These are phyloP conservation scores for Drosophila austrosaltans DNA, from an alignment of 2,888 invertebrate genomes.

Conservation along the genomic window DNA sequence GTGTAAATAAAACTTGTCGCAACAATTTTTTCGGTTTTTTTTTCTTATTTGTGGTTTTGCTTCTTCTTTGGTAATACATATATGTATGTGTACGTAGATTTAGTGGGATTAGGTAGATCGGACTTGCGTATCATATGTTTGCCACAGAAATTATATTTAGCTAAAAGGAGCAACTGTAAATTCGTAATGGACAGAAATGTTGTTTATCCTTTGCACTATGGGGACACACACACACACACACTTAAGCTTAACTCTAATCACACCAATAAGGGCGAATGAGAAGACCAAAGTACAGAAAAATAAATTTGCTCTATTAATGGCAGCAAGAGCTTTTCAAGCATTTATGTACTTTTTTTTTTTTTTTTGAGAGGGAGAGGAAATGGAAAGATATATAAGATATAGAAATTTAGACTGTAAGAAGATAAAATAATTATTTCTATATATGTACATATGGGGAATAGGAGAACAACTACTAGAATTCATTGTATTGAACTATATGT, in stretches of 20 bases:
- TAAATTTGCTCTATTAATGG: neutral
- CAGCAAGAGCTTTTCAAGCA: neutral
- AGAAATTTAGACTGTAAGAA: too few species aligned
- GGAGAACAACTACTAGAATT: too few species aligned
- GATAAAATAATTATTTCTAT: too few species aligned
- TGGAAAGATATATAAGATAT: too few species aligned
- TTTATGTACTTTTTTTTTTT: neutral
- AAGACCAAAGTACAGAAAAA: neutral
- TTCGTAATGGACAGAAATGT: conserved; percentile 8
- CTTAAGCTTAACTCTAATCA: conserved; percentile 8
- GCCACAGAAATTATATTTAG: neutral
- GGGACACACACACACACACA: neutral
- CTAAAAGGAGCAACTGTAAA: conserved; percentile 5
- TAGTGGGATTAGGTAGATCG: conserved; percentile 7
- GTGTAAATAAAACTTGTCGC: conserved; percentile 10
- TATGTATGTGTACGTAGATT: neutral
- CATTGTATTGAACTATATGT: too few species aligned
- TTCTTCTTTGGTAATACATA: too few species aligned
- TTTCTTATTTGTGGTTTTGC: neutral
- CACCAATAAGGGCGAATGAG: neutral
- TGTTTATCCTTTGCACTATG: neutral
- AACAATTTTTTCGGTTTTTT: conserved; percentile 2
- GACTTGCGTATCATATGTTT: neutral
- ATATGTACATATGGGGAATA: too few species aligned
- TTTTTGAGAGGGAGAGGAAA: too few species aligned